These are phyloP conservation scores for Mimachlamys varia DNA, from an alignment of 2,888 invertebrate genomes.

Conservation along the genomic window DNA sequence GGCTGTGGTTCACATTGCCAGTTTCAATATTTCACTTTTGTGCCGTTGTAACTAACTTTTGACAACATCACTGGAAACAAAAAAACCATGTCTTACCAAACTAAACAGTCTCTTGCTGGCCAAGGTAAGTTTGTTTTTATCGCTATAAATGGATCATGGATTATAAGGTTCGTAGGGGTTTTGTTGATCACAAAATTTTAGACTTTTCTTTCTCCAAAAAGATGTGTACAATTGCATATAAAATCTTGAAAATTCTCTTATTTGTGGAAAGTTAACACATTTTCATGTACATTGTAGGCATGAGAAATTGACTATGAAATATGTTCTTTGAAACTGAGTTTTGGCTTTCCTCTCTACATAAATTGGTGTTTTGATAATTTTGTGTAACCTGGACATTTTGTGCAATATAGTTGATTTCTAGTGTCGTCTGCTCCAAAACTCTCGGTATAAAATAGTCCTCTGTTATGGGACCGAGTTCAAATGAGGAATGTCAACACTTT, in stretches of 20 bases:
- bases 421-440: background rate
- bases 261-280: too few relatives aligned
- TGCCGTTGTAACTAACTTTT: background rate
- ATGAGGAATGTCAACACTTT: background rate
- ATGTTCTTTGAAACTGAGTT: too few relatives aligned
- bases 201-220: too few relatives aligned
- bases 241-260: too few relatives aligned
- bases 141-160: background rate
- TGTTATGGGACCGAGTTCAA: background rate
- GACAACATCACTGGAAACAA: background rate
- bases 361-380: too few relatives aligned
- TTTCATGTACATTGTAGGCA: too few relatives aligned
- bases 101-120: background rate
- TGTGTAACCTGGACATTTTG: too few relatives aligned
- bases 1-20: conserved; percentile 2
- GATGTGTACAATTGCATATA: too few relatives aligned
- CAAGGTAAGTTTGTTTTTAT: background rate
- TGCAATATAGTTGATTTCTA: background rate
- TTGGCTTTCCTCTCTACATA: too few relatives aligned
- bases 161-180: too few relatives aligned
- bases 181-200: too few relatives aligned
- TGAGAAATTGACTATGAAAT: too few relatives aligned
- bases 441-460: background rate
- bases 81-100: background rate
- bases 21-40: background rate